These are phyloP conservation scores for Tiphia femorata DNA, from an alignment of 2,888 invertebrate genomes.

Conservation along the genomic window DNA sequence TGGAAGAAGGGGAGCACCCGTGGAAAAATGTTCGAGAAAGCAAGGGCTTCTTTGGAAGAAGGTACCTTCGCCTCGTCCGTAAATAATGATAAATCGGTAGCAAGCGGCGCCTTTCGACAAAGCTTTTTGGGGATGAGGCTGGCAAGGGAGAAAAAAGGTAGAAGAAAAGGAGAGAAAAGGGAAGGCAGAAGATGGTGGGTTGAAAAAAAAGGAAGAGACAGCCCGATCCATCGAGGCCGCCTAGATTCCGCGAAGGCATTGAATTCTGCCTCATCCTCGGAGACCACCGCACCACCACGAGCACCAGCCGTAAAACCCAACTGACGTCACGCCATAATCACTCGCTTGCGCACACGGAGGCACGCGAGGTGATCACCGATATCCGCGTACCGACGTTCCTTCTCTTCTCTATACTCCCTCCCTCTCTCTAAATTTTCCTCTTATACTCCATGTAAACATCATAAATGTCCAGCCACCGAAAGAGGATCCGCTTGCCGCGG, in stretches of 20 bases:
- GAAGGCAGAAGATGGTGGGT: too few species aligned
- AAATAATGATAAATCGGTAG: too few species aligned
- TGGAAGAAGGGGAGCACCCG: too few species aligned
- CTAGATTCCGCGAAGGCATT: slow-evolving; percentile 8
- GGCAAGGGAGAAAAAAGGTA: too few species aligned
- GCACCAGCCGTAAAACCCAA: slow-evolving; percentile 12
- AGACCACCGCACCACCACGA: neutral
- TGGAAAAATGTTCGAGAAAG: too few species aligned
- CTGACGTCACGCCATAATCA: slow-evolving; percentile 16
- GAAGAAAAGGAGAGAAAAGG: too few species aligned
- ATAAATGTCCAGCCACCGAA: slow-evolving; percentile 5
- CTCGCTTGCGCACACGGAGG: neutral
- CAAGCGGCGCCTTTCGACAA: too few species aligned
- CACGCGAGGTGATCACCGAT: neutral
- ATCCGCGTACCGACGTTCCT: neutral
- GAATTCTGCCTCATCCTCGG: slow-evolving; percentile 12
- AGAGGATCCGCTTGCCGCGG: neutral
- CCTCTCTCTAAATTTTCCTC: neutral
- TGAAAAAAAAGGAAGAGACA: too few species aligned
- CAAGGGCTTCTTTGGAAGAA: too few species aligned
- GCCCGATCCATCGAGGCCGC: neutral
- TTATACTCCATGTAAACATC: slow-evolving; percentile 15
- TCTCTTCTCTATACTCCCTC: neutral
- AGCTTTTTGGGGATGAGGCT: too few species aligned
- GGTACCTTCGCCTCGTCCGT: too few species aligned